phyloP scores from a whole-genome alignment of 1,140 invertebrate species.

The Hyphantria cunea region DNA sequence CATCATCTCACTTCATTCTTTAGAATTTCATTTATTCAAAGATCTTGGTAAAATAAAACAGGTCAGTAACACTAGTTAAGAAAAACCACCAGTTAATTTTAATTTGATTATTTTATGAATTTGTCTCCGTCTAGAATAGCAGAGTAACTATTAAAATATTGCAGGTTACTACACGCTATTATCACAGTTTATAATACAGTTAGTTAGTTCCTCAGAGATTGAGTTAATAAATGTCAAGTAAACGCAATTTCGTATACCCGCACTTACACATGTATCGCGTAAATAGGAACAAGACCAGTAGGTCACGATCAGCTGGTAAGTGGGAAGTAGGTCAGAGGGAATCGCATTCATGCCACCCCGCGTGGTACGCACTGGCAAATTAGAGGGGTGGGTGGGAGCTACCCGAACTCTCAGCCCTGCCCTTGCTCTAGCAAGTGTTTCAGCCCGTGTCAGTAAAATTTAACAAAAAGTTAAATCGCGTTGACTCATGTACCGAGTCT shows the following conservation, averaged over 20 bases:
- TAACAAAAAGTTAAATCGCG: conserved; percentile 12
- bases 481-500: neutral
- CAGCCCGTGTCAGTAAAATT: conserved; percentile 3
- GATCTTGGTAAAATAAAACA: no score
- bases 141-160: neutral
- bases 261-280: neutral
- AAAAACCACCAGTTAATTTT: no score
- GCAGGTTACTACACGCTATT: no score
- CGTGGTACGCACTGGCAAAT: conserved; percentile 13
- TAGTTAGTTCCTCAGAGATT: no score
- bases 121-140: no score
- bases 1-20: no score
- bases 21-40: no score
- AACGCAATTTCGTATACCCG: no score
- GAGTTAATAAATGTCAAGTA: no score
- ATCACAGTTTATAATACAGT: no score
- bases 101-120: no score
- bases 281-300: conserved; percentile 32
- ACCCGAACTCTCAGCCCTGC: conserved; percentile 22
- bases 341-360: conserved; percentile 44
- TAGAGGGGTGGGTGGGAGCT: conserved; percentile 14
- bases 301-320: conserved; percentile 64
- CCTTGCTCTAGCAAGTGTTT: conserved; percentile 28
- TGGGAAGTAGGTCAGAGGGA: conserved; percentile 65
- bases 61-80: no score